Conservation (phyloP, 2,888 invertebrate genomes). For the Elmis aenea region DNA sequence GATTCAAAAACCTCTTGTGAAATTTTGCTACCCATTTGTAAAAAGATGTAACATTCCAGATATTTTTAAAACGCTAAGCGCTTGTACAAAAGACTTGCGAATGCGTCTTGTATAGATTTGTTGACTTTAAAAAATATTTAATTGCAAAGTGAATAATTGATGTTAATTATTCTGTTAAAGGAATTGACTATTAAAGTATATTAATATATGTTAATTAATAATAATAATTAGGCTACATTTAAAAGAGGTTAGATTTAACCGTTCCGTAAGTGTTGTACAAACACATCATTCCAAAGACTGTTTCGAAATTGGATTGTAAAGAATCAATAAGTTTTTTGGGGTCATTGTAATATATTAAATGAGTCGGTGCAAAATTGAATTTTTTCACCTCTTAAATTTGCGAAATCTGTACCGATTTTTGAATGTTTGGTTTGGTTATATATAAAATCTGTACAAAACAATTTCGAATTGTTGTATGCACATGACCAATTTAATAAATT, state of each 20-base stretch:
- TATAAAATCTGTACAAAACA: constrained; percentile 19
- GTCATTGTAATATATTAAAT: background rate
- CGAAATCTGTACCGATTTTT: too few species aligned
- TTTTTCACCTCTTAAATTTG: too few species aligned
- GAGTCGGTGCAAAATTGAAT: too few species aligned
- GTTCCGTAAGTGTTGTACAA: constrained; percentile 18
- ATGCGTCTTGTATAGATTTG: background rate
- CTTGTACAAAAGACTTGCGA: too few species aligned
- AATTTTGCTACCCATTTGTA: too few species aligned
- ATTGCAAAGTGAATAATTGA: constrained; percentile 10
- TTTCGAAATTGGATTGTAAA: constrained; percentile 33
- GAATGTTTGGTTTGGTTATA: too few species aligned
- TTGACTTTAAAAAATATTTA: constrained; percentile 2
- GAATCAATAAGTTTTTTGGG: background rate
- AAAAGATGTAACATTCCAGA: too few species aligned
- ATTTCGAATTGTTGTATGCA: constrained; percentile 30
- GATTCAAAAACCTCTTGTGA: too few species aligned
- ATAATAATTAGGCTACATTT: constrained; percentile 13
- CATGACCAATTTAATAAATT: constrained; percentile 27
- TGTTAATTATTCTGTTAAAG: constrained; percentile 12
- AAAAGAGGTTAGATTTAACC: constrained; percentile 15
- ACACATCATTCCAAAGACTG: constrained; percentile 36
- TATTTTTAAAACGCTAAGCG: too few species aligned
- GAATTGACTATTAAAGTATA: constrained; percentile 18
- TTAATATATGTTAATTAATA: constrained; percentile 16